Evolutionary conservation across 2,113 vertebrate genomes (phyloP).

Genomic region (Antechinus flavipes): DNA sequence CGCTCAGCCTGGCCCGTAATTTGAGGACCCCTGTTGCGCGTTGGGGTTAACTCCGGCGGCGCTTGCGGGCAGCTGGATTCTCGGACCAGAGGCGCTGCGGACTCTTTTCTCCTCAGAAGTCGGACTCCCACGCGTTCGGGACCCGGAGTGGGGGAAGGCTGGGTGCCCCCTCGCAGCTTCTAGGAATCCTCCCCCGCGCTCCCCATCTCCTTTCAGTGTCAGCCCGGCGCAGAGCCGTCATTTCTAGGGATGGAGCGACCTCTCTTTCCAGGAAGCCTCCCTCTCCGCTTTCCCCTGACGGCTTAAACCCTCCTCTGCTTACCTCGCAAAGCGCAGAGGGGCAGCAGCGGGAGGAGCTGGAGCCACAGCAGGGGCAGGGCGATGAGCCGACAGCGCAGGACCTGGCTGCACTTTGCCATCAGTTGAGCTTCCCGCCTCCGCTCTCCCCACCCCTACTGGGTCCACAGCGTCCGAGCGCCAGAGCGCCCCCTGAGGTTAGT

Average conservation of each 20-base stretch:
- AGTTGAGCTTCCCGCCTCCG: background rate
- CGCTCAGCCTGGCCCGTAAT: too few species aligned
- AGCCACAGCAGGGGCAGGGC: background rate
- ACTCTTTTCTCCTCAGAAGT: too few species aligned
- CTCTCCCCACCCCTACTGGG: background rate
- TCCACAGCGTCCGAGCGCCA: background rate
- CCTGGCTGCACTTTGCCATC: background rate
- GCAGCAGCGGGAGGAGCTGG: background rate
- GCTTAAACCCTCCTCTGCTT: constrained; percentile 21
- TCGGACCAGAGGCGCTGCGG: background rate
- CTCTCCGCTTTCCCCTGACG: background rate
- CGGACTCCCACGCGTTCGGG: rapidly evolving
- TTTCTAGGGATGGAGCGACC: background rate
- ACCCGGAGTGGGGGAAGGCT: background rate
- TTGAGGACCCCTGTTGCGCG: too few species aligned
- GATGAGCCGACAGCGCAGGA: background rate
- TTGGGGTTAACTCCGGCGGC: background rate
- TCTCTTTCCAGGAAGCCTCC: background rate
- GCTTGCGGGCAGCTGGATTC: background rate
- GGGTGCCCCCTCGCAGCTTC: background rate
- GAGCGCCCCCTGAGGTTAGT: background rate
- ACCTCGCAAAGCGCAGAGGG: constrained; percentile 42
- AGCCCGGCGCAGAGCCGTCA: background rate
- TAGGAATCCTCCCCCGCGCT: background rate
- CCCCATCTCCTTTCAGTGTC: background rate